These are phyloP conservation scores for Drosophila subquinaria DNA, from an alignment of 2,888 invertebrate species.

Conservation along the genomic window DNA sequence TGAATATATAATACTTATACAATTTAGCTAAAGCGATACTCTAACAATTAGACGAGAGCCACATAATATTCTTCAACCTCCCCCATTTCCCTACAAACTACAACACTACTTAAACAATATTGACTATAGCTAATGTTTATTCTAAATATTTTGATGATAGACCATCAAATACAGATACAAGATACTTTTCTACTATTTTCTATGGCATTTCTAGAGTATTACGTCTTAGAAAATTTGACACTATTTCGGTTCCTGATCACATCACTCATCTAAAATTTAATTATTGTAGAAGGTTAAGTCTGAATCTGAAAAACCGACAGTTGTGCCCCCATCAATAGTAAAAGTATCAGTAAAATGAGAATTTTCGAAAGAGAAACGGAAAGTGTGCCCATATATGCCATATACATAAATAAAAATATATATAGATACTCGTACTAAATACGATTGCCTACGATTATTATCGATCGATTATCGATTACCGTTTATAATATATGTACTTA, in stretches of 20 bases:
- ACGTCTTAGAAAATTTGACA: constrained; percentile 25
- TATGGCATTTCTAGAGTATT: constrained; percentile 53
- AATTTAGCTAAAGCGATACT: constrained; percentile 26
- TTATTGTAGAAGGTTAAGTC: constrained; percentile 57
- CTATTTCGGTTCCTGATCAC: constrained; percentile 58
- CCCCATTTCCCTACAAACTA: neutral
- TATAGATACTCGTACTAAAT: constrained; percentile 24
- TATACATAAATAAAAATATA: constrained; percentile 11
- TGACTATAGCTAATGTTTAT: constrained; percentile 35
- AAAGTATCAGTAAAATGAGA: constrained; percentile 18
- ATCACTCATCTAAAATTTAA: constrained; percentile 21
- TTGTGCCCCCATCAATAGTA: constrained; percentile 42
- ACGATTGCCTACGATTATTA: constrained; percentile 44
- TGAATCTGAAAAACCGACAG: constrained; percentile 46
- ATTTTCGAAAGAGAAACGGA: constrained; percentile 3
- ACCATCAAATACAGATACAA: constrained; percentile 22
- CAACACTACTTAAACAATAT: constrained; percentile 24
- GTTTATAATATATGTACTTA: constrained; percentile 54
- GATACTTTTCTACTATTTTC: constrained; percentile 55
- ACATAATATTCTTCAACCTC: neutral
- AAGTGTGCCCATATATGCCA: constrained; percentile 32
- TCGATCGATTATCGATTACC: constrained; percentile 49
- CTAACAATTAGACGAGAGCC: constrained; percentile 18
- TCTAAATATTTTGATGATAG: constrained; percentile 35
- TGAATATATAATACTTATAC: constrained; percentile 23